These are phyloP conservation scores for Baccha elongata DNA, from an alignment of 2,888 invertebrate genomes.

Conservation along the genomic window DNA sequence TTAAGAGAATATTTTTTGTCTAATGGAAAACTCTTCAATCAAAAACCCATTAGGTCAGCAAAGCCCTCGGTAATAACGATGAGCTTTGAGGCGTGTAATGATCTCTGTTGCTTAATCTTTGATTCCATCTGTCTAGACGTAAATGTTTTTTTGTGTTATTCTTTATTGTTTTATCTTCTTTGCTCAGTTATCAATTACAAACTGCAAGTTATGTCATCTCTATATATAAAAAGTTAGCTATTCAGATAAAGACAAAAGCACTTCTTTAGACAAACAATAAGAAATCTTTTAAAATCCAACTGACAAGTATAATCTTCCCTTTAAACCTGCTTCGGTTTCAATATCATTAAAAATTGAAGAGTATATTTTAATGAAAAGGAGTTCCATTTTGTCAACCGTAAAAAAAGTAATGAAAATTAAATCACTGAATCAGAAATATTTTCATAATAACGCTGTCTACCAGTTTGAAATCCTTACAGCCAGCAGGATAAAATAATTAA, in stretches of 20 bases:
- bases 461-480: slow-evolving; percentile 39
- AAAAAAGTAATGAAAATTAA: slow-evolving; percentile 34
- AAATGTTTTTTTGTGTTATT: background rate
- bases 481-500: slow-evolving; percentile 28
- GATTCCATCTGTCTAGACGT: slow-evolving; percentile 27
- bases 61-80: no score
- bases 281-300: no score
- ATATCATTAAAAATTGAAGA: no score
- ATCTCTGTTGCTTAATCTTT: background rate
- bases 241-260: slow-evolving; percentile 29
- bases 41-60: no score
- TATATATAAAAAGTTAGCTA: background rate
- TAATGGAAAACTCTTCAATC: no score
- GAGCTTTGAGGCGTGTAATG: no score
- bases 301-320: no score
- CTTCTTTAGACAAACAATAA: background rate
- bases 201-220: background rate
- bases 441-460: no score
- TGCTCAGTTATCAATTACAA: slow-evolving; percentile 25
- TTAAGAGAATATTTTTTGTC: no score
- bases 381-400: slow-evolving; percentile 15
- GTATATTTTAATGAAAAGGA: slow-evolving; percentile 24
- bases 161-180: background rate
- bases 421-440: slow-evolving; percentile 12
- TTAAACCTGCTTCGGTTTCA: slow-evolving; percentile 5